Evolutionary conservation across 2,113 vertebrate species (phyloP).

Genomic region (Ceratotherium simum): DNA sequence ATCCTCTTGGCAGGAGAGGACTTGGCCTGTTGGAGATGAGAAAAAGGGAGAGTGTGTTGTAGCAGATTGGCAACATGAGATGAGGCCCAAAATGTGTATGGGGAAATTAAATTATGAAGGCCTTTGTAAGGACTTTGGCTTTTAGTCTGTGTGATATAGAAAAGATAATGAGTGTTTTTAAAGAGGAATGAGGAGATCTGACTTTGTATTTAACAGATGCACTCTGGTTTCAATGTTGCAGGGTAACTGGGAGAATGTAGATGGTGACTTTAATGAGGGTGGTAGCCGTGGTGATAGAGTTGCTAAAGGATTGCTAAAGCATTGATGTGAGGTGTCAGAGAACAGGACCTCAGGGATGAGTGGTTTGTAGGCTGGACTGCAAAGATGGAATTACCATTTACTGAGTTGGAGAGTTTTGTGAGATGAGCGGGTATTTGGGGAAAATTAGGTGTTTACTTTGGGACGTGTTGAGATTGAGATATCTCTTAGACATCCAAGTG

Average conservation of each 20-base stretch:
- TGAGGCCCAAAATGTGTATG: neutral
- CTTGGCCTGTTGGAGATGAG: neutral
- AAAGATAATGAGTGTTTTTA: neutral
- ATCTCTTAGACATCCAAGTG: neutral
- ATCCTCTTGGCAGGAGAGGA: neutral
- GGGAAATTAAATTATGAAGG: neutral
- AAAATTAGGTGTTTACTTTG: neutral
- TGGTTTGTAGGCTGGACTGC: neutral
- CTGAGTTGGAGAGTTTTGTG: neutral
- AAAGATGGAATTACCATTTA: neutral
- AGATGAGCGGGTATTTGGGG: neutral
- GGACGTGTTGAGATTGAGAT: neutral
- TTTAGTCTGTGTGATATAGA: neutral
- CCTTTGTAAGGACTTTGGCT: neutral
- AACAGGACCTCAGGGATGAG: neutral
- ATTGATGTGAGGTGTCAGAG: neutral
- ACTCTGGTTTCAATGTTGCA: neutral
- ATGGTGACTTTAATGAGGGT: neutral
- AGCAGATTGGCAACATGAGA: neutral
- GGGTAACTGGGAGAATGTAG: neutral
- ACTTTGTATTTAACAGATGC: neutral
- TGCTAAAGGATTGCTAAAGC: neutral
- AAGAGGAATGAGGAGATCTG: neutral
- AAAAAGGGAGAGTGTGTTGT: neutral
- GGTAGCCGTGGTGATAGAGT: neutral